Evolutionary conservation across 1,140 invertebrate species (phyloP).

Genomic region (Oscheius sp.): DNA sequence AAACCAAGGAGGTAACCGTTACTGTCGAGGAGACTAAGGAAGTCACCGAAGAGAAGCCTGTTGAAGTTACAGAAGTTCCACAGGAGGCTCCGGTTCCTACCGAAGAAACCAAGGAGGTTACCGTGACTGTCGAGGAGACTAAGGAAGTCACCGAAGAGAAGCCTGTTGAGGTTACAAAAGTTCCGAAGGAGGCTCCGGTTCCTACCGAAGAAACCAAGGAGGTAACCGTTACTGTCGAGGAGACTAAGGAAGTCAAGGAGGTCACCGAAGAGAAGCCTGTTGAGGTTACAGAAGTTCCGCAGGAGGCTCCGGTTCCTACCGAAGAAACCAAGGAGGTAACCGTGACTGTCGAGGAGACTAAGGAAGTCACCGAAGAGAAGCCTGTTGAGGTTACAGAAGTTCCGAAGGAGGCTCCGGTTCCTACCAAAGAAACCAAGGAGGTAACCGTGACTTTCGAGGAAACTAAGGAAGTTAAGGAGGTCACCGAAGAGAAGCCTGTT

Average conservation of each 20-base stretch:
- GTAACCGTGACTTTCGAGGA: background rate
- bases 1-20: background rate
- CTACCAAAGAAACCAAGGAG: background rate
- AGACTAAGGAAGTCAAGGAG: too few species aligned
- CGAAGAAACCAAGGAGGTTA: background rate
- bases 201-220: background rate
- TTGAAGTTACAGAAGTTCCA: background rate
- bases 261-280: background rate
- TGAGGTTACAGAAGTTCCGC: too few species aligned
- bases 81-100: background rate
- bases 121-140: background rate
- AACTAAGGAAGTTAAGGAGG: background rate
- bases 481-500: background rate
- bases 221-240: background rate
- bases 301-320: background rate
- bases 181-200: too few species aligned
- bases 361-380: slow-evolving; percentile 2
- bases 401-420: too few species aligned
- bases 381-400: background rate
- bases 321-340: slow-evolving; percentile 9
- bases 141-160: background rate
- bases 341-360: too few species aligned
- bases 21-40: too few species aligned
- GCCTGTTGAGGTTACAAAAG: background rate
- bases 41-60: slow-evolving; percentile 2